These are phyloP conservation scores for Agriopis aurantiaria DNA, from an alignment of 2,888 invertebrate genomes.

Conservation along the genomic window DNA sequence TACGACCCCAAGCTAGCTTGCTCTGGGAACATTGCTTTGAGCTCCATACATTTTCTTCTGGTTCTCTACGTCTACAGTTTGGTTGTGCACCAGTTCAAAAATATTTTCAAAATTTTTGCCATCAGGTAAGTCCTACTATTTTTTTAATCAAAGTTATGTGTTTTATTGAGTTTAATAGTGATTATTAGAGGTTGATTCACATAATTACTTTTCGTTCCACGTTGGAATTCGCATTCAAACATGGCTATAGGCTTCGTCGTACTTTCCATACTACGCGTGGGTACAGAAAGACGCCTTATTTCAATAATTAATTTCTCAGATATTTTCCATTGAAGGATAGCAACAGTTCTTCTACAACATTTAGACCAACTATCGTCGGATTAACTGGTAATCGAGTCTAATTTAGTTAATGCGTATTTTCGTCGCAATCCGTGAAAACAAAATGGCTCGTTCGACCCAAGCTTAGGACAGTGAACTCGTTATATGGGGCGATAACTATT, in stretches of 20 bases:
- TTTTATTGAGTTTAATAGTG: constrained; percentile 69
- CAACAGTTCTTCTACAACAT: constrained; percentile 83
- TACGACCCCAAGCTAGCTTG: constrained; percentile 83
- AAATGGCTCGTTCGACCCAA: constrained; percentile 86
- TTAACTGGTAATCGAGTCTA: constrained; percentile 80
- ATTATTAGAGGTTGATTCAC: constrained; percentile 65
- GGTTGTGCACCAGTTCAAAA: constrained; percentile 86
- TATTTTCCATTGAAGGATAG: constrained; percentile 79
- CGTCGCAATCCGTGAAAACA: constrained; percentile 85
- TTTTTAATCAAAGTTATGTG: constrained; percentile 70
- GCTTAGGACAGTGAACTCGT: constrained; percentile 85
- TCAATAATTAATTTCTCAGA: constrained; percentile 84
- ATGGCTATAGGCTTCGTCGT: constrained; percentile 84
- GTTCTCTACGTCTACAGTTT: constrained; percentile 86
- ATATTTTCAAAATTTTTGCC: constrained; percentile 86
- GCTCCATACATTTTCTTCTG: constrained; percentile 87
- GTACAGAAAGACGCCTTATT: constrained; percentile 81
- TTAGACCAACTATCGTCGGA: constrained; percentile 73
- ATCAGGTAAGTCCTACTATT: constrained; percentile 82
- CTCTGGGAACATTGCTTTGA: constrained; percentile 84
- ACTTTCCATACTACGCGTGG: constrained; percentile 85
- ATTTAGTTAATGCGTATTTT: constrained; percentile 83
- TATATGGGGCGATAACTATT: constrained; percentile 80
- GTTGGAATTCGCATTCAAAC: constrained; percentile 86
- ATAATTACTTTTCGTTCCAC: constrained; percentile 78